Evolutionary conservation across 2,797 vertebrate species (phyloP).

Genomic region (Oreochromis mossambicus): DNA sequence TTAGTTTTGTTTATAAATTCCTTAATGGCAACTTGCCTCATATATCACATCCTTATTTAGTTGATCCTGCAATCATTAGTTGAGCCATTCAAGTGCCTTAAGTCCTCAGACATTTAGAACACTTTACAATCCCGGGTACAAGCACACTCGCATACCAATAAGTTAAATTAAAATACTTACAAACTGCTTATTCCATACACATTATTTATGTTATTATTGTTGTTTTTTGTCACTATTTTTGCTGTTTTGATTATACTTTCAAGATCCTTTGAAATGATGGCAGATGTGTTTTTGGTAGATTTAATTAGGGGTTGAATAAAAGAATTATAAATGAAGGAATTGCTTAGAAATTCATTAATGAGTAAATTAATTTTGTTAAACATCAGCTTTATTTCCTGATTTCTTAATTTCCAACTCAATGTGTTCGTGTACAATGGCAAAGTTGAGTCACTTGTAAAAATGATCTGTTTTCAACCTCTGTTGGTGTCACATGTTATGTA

Average conservation of each 20-base stretch:
- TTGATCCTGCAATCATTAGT: neutral
- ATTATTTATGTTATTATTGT: neutral
- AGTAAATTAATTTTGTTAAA: neutral
- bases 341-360: neutral
- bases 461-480: neutral
- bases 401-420: neutral
- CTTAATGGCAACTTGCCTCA: neutral
- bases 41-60: neutral
- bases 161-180: neutral
- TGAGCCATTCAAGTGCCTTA: neutral
- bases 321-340: neutral
- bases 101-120: neutral
- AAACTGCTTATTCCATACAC: neutral
- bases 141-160: neutral
- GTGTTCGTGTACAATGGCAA: neutral
- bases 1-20: neutral
- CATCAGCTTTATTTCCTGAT: neutral
- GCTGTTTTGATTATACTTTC: neutral
- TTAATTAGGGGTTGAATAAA: neutral
- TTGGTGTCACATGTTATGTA: neutral
- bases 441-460: neutral
- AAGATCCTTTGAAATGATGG: neutral
- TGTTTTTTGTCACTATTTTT: neutral
- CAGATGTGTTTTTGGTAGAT: neutral
- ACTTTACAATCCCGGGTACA: neutral